Evolutionary conservation across 2,113 vertebrate genomes (phyloP).

Genomic region (Hippocampus mohnikei): DNA sequence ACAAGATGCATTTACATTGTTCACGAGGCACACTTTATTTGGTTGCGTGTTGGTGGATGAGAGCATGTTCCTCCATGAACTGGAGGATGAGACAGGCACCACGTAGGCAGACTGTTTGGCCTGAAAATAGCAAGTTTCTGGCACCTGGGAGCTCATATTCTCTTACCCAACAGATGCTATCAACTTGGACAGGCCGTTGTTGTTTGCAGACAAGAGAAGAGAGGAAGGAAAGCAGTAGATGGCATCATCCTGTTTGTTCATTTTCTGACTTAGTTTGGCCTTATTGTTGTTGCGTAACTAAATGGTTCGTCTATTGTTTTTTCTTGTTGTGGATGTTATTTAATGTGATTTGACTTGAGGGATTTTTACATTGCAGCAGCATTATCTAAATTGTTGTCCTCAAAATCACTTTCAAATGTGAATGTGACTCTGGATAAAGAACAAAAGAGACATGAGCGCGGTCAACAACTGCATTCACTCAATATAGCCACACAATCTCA

Average conservation of each 20-base stretch:
- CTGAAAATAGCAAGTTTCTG: constrained; percentile 43
- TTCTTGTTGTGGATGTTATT: constrained; percentile 20
- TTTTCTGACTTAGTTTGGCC: constrained; percentile 22
- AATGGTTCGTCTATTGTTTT: constrained; percentile 11
- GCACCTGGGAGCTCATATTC: constrained; percentile 29
- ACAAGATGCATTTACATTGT: background rate
- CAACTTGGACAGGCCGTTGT: constrained; percentile 20
- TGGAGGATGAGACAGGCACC: constrained; percentile 44
- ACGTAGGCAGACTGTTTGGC: constrained; percentile 53
- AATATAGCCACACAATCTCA: too few relatives aligned
- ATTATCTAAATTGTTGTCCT: background rate
- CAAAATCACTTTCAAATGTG: background rate
- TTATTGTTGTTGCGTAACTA: constrained; percentile 34
- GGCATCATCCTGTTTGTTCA: constrained; percentile 52
- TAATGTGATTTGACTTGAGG: constrained; percentile 17
- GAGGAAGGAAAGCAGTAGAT: constrained; percentile 45
- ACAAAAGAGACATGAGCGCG: too few relatives aligned
- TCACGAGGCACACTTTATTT: background rate
- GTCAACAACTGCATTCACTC: too few relatives aligned
- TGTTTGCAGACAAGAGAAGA: constrained; percentile 33
- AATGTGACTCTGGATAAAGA: background rate
- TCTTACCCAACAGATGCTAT: constrained; percentile 56
- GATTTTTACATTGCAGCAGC: background rate
- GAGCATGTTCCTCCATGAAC: constrained; percentile 1
- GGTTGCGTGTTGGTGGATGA: background rate